Evolutionary conservation across 2,113 vertebrate genomes (phyloP), one percentile per base, ranked within the genome.

Genomic region (Cyprinodon brontotheroides): DNA sequence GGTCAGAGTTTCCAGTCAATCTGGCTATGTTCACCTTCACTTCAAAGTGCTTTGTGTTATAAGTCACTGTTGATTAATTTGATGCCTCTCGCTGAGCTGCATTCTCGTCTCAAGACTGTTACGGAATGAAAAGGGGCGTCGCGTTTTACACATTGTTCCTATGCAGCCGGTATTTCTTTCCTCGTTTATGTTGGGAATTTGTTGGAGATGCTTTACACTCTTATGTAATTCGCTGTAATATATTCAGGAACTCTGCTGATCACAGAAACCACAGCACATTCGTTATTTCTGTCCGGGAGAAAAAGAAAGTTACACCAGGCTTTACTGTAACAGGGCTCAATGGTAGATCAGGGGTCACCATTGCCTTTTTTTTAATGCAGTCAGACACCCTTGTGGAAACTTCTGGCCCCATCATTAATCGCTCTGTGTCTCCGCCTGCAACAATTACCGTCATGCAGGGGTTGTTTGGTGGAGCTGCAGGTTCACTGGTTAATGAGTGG

Each of bases 31-130:
- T 82, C 83, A 57, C 86, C 67, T 83, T 86, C 78, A 63, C 88
- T 92, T 91, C 90, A 93, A 90, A 91, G 89, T 86, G 87, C 90
- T 93, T 93, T 92, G 92, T 90, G 91, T 91, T 88, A 75, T 93
- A 94, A 93, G 93, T 93, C 93, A 92, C 72, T 94, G 92, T 93
- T 93, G 93, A 94, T 94, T 93, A 92, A 93, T 93, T 89, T 92
- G 92, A 92, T 85, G 85, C 86, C 86, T 79, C 92, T 92, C 85
- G 90, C 76, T 8, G 91, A 84, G 91, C 90, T 81, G 79, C 78
- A 77, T 53, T 77, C 86, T 84, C 64, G 40, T 87, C 87, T 80
- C 79, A 79, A 79, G 80, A 80, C 73, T 70, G 66, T 45, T 79
- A 67, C 61, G 68, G 62, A 81, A 80, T 78, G 57, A 68, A 76